Evolutionary conservation across 2,888 invertebrate genomes (phyloP).

Genomic region (Dolichopus griseipennis): DNA sequence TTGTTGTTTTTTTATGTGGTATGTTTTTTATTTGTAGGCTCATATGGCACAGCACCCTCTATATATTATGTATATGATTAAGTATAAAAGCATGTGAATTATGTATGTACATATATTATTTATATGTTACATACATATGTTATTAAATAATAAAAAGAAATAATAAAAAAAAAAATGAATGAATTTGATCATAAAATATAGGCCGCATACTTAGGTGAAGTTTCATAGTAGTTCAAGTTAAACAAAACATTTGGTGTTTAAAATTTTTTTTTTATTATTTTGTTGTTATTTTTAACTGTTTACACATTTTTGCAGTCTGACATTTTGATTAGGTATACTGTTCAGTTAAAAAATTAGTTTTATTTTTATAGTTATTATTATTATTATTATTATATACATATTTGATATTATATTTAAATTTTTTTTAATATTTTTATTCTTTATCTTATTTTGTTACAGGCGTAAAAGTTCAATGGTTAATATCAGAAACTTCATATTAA

Average conservation of each 20-base stretch:
- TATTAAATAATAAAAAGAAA: too few species aligned
- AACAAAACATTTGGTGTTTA: background rate
- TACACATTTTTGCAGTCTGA: background rate
- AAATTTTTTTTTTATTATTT: background rate
- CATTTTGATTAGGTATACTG: background rate
- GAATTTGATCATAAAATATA: background rate
- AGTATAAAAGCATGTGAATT: too few species aligned
- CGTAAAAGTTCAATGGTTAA: too few species aligned
- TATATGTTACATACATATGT: too few species aligned
- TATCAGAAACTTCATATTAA: too few species aligned
- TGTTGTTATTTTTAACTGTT: background rate
- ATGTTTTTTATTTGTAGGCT: background rate
- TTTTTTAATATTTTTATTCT: too few species aligned
- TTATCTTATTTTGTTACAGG: too few species aligned
- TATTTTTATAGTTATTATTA: background rate
- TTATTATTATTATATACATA: too few species aligned
- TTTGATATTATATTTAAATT: too few species aligned
- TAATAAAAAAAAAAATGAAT: background rate
- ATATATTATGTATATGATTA: too few species aligned
- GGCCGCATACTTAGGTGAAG: background rate
- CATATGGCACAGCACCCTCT: background rate
- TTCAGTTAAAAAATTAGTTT: background rate
- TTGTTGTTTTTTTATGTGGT: background rate
- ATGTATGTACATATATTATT: too few species aligned
- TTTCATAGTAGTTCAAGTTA: constrained; percentile 2